phyloP scores from a whole-genome alignment of 2,113 vertebrate species.

The Syngnathoides biaculeatus region DNA sequence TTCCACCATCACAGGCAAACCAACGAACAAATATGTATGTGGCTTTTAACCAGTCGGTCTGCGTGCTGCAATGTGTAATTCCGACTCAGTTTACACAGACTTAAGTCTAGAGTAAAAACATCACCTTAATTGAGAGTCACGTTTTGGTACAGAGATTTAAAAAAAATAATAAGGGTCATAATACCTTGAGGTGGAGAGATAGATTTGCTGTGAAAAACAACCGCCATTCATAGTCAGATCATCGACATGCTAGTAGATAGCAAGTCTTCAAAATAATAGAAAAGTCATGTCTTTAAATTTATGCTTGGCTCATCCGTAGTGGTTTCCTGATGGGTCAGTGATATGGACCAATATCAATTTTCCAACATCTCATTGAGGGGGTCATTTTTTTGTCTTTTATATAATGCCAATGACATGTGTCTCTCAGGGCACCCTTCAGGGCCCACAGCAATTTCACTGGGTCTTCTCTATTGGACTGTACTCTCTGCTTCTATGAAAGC shows the following conservation, averaged over 20 bases:
- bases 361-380: no score
- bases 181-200: slow-evolving; percentile 58
- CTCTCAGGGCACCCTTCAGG: no score
- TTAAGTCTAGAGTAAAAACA: slow-evolving; percentile 62
- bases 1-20: slow-evolving; percentile 60
- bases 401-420: no score
- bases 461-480: no score
- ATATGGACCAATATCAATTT: no score
- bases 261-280: not conserved
- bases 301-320: not conserved
- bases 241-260: slow-evolving; percentile 7
- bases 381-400: no score
- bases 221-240: slow-evolving; percentile 48
- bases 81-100: slow-evolving; percentile 53
- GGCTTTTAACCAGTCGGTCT: slow-evolving; percentile 61
- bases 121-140: slow-evolving; percentile 53
- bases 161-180: slow-evolving; percentile 60
- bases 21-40: slow-evolving; percentile 65
- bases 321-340: no score
- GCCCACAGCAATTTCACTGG: no score
- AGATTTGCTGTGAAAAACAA: slow-evolving; percentile 55
- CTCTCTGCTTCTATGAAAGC: no score
- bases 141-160: slow-evolving; percentile 38
- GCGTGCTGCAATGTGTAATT: slow-evolving; percentile 40
- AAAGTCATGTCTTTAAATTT: not conserved